Evolutionary conservation across 2,113 vertebrate species (phyloP).

Genomic region (Damaliscus lunatus): DNA sequence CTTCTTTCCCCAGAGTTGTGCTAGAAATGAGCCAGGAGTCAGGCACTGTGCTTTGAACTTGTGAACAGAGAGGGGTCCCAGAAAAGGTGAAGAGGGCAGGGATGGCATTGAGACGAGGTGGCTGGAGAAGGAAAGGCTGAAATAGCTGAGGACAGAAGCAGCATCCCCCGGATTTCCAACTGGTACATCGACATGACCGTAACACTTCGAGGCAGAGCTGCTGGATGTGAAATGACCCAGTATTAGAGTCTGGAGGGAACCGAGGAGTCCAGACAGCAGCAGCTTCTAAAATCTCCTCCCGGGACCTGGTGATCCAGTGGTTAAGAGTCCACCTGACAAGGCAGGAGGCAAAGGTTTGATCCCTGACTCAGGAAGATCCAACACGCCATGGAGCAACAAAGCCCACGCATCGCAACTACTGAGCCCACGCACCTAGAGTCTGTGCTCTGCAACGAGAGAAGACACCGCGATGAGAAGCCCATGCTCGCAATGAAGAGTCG

Average conservation of each 20-base stretch:
- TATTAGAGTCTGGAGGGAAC: rapidly evolving
- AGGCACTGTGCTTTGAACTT: not conserved
- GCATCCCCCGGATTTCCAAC: rapidly evolving
- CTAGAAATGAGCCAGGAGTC: not conserved
- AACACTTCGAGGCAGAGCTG: not conserved
- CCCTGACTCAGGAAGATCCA: not conserved
- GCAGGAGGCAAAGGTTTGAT: not conserved
- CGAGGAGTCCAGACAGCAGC: not conserved
- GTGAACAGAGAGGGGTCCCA: rapidly evolving
- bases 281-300: not conserved
- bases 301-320: not conserved
- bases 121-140: rapidly evolving
- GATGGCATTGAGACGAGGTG: not conserved
- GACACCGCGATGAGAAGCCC: not conserved
- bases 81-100: not conserved
- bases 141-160: not conserved
- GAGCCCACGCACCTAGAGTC: not conserved
- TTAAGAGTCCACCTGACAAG: not conserved
- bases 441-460: not conserved
- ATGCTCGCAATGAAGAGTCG: rapidly evolving
- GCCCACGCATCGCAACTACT: rapidly evolving
- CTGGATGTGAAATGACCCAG: not conserved
- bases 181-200: rapidly evolving
- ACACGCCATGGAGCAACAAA: not conserved
- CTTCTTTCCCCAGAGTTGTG: not conserved